A percentile compares a stretch with the other conserved stretches of the same genome.
These are phyloP conservation scores for Baronia brevicornis DNA, from an alignment of 2,888 invertebrate genomes.

Conservation along the genomic window DNA sequence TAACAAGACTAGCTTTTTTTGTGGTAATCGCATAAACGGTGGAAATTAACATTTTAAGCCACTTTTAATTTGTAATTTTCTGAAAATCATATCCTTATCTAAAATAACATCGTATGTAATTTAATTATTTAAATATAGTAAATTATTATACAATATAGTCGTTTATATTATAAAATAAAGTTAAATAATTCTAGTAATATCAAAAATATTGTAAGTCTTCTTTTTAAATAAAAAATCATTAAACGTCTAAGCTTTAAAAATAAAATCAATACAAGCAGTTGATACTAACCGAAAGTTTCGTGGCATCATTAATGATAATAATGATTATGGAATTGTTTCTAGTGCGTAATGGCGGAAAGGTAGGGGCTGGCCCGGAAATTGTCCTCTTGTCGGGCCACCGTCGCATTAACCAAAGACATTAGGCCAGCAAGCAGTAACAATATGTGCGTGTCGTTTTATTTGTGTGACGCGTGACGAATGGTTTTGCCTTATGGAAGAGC, in stretches of 20 bases:
- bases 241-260: slow-evolving; percentile 26
- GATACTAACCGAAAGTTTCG: slow-evolving; percentile 31
- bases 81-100: too few species aligned
- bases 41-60: background rate
- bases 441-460: slow-evolving; percentile 52
- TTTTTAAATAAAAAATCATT: too few species aligned
- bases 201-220: too few species aligned
- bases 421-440: slow-evolving; percentile 37
- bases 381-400: slow-evolving; percentile 62
- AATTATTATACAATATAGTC: too few species aligned
- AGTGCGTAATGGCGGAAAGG: slow-evolving; percentile 59
- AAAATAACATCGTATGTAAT: too few species aligned
- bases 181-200: too few species aligned
- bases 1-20: slow-evolving; percentile 37
- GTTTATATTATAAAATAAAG: too few species aligned
- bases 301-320: slow-evolving; percentile 59
- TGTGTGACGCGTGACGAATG: slow-evolving; percentile 46
- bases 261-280: slow-evolving; percentile 41
- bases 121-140: too few species aligned
- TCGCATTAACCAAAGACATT: slow-evolving; percentile 66
- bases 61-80: slow-evolving; percentile 9
- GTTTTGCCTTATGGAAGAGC: background rate
- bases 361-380: slow-evolving; percentile 68
- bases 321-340: slow-evolving; percentile 64
- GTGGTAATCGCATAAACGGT: slow-evolving; percentile 5